Evolutionary conservation across 1,140 invertebrate species (phyloP).

Genomic region (Listronotus oregonensis): DNA sequence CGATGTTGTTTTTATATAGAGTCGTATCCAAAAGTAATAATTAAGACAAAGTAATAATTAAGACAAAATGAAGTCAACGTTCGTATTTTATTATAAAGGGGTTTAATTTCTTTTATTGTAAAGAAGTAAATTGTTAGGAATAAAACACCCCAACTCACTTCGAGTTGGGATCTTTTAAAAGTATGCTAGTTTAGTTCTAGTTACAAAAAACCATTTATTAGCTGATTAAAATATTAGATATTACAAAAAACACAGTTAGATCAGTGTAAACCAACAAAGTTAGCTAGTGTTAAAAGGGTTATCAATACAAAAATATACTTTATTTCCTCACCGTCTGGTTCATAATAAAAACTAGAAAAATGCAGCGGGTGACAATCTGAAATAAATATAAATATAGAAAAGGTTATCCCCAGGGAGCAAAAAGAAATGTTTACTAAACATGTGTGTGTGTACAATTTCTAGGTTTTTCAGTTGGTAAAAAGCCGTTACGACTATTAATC

Average conservation of each 20-base stretch:
- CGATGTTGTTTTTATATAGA: not conserved
- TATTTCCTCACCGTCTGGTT: constrained; percentile 31
- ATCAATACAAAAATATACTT: constrained; percentile 10
- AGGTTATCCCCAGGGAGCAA: constrained; percentile 8
- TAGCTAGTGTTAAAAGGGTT: constrained; percentile 5
- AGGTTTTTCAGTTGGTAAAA: too few species aligned
- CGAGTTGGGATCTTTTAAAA: too few species aligned
- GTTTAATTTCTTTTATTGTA: too few species aligned
- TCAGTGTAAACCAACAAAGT: not conserved
- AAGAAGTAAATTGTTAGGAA: too few species aligned
- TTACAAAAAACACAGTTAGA: constrained; percentile 8
- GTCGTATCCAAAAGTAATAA: not conserved
- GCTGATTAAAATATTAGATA: constrained; percentile 3
- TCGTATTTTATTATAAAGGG: too few species aligned
- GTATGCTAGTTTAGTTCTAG: too few species aligned
- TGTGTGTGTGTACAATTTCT: not conserved
- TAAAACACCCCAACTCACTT: too few species aligned
- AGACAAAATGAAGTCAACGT: not conserved
- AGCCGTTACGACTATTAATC: too few species aligned
- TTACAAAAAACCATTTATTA: too few species aligned
- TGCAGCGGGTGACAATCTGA: constrained; percentile 35
- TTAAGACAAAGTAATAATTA: not conserved
- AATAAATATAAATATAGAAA: constrained; percentile 31
- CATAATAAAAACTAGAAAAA: constrained; percentile 32
- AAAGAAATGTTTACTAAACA: constrained; percentile 11